Evolutionary conservation across 2,797 vertebrate genomes (phyloP).

Genomic region (Oreortyx pictus): DNA sequence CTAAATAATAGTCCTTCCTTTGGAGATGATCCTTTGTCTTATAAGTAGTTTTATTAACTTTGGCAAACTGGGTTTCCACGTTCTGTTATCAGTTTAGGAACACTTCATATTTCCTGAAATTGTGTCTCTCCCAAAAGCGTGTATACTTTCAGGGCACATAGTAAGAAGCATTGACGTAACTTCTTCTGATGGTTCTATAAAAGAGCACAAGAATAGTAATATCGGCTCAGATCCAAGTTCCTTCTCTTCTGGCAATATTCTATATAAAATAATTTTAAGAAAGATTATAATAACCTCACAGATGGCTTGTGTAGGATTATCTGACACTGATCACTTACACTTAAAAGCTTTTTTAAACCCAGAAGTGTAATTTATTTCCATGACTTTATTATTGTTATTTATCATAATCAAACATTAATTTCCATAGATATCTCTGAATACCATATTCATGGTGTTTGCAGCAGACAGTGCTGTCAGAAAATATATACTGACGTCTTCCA

Average conservation of each 20-base stretch:
- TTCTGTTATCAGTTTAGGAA: background rate
- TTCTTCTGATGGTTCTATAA: slow-evolving; percentile 1
- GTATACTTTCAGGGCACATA: background rate
- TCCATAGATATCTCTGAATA: background rate
- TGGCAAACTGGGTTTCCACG: background rate
- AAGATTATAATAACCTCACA: slow-evolving; percentile 59
- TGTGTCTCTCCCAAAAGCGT: background rate
- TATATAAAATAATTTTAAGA: slow-evolving; percentile 30
- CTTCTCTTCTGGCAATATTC: slow-evolving; percentile 47
- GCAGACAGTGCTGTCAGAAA: background rate
- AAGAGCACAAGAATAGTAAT: background rate
- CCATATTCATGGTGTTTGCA: background rate
- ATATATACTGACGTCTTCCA: background rate
- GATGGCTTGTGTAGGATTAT: slow-evolving; percentile 69
- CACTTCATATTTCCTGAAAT: background rate
- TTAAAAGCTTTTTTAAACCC: slow-evolving; percentile 54
- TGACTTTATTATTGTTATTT: slow-evolving; percentile 26
- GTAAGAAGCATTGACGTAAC: background rate
- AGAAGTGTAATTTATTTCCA: slow-evolving; percentile 17
- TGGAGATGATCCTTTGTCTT: background rate
- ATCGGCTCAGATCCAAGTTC: slow-evolving; percentile 31
- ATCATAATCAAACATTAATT: slow-evolving; percentile 18
- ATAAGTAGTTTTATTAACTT: background rate
- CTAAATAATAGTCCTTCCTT: background rate
- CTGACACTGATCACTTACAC: slow-evolving; percentile 31